Base-by-base conservation (phyloP, 2,888 invertebrate genomes). In the Pachydiplax longipennis region DNA sequence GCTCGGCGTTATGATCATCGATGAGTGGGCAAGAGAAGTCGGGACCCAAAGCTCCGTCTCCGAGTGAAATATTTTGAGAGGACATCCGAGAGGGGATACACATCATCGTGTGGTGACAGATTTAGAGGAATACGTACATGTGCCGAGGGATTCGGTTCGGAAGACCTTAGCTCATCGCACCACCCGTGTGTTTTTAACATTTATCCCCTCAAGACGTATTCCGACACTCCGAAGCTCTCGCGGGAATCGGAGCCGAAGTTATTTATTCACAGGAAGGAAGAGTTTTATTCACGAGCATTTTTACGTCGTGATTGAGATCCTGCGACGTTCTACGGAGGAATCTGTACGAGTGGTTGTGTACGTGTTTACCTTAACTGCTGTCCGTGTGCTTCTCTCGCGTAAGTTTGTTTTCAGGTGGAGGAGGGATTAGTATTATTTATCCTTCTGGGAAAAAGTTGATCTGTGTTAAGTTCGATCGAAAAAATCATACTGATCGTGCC, bases 1-100 rank as follows among this genome's bases (percentile, higher is more conserved):
- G 61, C 87, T 87, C 61, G n/a, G 61, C 87, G 87, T 65, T 87
- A 87, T 87, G 87, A 87, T 87, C 87, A 87, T 87, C 87, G 87
- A 87, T 65, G 87, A 65, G 65, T 31, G 61, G 61, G 37, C 87
- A 22, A 83, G 82, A 87, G 87, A 87, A 87, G 87, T 87, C 87
- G 87, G 61, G 61, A 87, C n/a, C 31, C 40, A 37, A 61, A 87
- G 87, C 61, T 87, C 61, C 48, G 61, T 65, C 58, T 61, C 58
- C 58, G 83, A 58, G 40, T 35, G 31, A 65, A 31, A 61, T 8
- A 48, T 53, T 53, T 53, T 31, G 53, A 53, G 22, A 25, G 82
- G 82, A 53, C 53, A 8, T 53, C 53, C 53, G 53, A 3, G 18
- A 18, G 53, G 53, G 18, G 53, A 53, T 4, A 53, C 53, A 18